Base-by-base conservation (phyloP, 2,888 invertebrate genomes). In the Trachelus troglodyta region DNA sequence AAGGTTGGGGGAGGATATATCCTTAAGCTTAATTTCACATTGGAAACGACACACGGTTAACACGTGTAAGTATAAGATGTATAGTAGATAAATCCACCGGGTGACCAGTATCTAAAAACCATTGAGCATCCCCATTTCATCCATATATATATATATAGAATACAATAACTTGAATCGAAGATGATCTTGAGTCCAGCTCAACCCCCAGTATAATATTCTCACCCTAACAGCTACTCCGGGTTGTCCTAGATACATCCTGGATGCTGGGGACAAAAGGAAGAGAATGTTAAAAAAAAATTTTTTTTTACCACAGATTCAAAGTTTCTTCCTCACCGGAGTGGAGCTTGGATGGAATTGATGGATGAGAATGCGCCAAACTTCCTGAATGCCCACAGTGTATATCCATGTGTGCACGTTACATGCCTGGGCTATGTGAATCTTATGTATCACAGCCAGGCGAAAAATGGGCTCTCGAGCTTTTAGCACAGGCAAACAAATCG, bases 401-500 rank as follows among this genome's bases (percentile, higher is more conserved):
- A 56, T 56, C 1, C 40, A 0, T 56, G 23, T 23, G 40, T 2
- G 40, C 40, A 56, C 2, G 40, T 9, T 56, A 56, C 23, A 6
- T 56, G 23, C 40, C 9, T 56, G 23, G 23, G 56, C 23, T 56
- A 56, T 56, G 56, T 56, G 56, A 23, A 23, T 2, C 15, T 71
- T 71, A 71, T 71, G 71, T 71, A 71, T 71, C 33, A 9, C 6
- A 56, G 9, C 56, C 56, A 23, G 56, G 56, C 56, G 56, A 56
- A 56, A 56, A 56, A 56, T 15, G 56, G 56, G 73, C 34, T 83
- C 85, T 83, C 85, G 83, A 85, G 85, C 85, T 85, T 85, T 85
- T 85, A 85, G 86, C 81, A 74, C 80, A 77, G 84, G 83, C 85
- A 85, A 85, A 85, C 85, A 85, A 84, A 85, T 85, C 86, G 85